Evolutionary conservation across 2,888 invertebrate species (phyloP), one percentile per base, ranked within the genome.

Genomic region (Oscheius sp.): DNA sequence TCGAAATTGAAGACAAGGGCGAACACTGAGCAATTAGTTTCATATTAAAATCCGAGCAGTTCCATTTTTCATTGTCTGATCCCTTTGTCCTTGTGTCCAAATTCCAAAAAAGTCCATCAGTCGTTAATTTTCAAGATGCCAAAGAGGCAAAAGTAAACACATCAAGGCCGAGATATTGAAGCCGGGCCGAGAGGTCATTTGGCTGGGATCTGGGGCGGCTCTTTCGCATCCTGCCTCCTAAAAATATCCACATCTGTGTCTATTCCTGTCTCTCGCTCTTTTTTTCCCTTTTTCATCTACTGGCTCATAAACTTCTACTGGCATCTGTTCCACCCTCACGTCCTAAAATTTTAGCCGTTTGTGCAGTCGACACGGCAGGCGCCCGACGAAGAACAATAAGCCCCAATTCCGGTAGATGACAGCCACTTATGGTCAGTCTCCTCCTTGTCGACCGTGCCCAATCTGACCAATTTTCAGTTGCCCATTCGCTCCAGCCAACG

Each of bases 351-450:
- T 58, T 29, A 53, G 53, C 21, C 49, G n/a, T 49, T 56, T 25
- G 21, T 58, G 18, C 41, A 18, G 5, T 9, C 35, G 5, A 6
- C 35, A 6, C 35, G 35, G 5, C 35, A 6, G 35, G 5, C 35
- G 35, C 35, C 35, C 35, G 9, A 35, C 5, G 35, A 35, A 9
- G 35, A 35, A 35, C 35, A 35, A 35, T 35, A 35, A 35, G 35
- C 35, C 58, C 29, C 35, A 35, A 35, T 61, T 41, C 41, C 2
- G n/a, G 5, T 7, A 29, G 21, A 66, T 66, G 66, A 52, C 66
- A 49, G 66, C 66, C 66, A 66, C 49, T 66, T 66, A 61, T 61
- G 61, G 61, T 66, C 27, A 49, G 49, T 66, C 66, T 13, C 66
- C 35, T 49, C 52, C 49, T 27, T 18, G 52, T 6, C n/a, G 25